A percentile compares a stretch with the other conserved stretches of the same genome.
These are phyloP conservation scores for Brienomyrus brachyistius DNA, from an alignment of 2,113 vertebrate species.

Conservation along the genomic window DNA sequence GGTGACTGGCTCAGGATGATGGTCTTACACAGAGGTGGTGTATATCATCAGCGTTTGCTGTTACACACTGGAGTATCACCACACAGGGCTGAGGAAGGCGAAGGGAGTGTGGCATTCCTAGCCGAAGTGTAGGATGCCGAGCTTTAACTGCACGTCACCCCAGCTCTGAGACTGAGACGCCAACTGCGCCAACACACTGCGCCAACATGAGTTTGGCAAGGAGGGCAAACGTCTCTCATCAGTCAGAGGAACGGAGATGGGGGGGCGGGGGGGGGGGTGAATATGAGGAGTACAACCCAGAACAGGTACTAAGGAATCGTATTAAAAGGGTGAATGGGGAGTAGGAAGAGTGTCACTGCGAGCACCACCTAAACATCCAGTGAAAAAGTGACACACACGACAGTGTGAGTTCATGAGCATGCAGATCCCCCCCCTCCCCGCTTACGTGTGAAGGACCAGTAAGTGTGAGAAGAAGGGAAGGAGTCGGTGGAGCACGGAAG, in stretches of 20 bases:
- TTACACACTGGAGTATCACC: background rate
- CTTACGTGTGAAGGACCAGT: constrained; percentile 20
- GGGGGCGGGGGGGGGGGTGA: background rate
- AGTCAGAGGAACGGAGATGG: background rate
- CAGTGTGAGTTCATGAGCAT: background rate
- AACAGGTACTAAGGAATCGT: no score
- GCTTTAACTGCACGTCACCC: background rate
- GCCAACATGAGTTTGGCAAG: background rate
- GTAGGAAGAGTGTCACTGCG: background rate
- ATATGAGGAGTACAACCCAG: background rate
- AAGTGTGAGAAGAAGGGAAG: background rate
- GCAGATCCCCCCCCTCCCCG: background rate
- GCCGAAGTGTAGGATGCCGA: background rate
- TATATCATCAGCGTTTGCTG: background rate
- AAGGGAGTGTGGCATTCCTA: background rate
- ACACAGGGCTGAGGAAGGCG: background rate
- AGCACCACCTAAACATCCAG: background rate
- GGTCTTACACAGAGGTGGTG: background rate
- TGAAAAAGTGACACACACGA: background rate
- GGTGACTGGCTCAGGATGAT: background rate
- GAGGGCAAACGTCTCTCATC: background rate
- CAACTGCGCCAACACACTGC: background rate
- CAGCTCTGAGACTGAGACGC: background rate
- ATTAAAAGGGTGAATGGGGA: background rate
- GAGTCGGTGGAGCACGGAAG: constrained; percentile 17